Percentiles rank a stretch among this genome's conserved stretches.
phyloP scores from a whole-genome alignment of 64 coral and sea anemone genomes.

The Cladopsammia gracilis region DNA sequence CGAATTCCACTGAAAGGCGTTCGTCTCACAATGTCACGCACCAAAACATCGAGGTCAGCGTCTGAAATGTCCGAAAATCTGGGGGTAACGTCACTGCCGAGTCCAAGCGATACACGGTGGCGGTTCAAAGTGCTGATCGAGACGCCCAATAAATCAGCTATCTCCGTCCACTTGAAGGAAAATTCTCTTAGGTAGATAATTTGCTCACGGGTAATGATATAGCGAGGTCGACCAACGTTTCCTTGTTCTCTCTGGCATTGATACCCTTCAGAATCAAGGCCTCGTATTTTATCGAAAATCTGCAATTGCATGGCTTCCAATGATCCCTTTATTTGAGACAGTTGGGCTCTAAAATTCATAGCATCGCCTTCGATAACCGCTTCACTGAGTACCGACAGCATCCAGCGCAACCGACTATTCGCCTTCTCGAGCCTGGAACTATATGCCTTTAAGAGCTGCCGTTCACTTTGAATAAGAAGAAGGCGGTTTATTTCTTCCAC shows the following conservation, averaged over 20 bases:
- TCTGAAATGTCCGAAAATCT: constrained; percentile 64
- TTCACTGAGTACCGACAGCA: background rate
- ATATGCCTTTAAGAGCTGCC: background rate
- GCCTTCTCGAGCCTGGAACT: background rate
- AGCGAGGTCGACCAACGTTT: background rate
- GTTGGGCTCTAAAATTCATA: background rate
- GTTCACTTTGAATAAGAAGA: background rate
- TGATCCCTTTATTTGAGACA: background rate
- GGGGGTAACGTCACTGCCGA: constrained; percentile 31
- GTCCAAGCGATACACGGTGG: constrained; percentile 24
- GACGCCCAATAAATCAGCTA: constrained; percentile 34
- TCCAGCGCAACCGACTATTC: background rate
- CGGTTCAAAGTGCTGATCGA: constrained; percentile 63
- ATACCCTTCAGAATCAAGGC: background rate
- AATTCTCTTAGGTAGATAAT: constrained; percentile 1
- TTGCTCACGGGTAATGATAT: background rate
- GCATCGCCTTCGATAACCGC: background rate
- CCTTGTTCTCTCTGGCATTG: background rate
- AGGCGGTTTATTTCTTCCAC: background rate
- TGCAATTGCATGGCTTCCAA: background rate
- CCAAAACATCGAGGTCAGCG: constrained; percentile 35
- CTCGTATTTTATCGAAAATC: background rate
- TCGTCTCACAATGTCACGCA: constrained; percentile 44
- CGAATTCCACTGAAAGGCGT: constrained; percentile 63
- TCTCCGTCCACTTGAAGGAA: constrained; percentile 50